Evolutionary conservation across 2,888 invertebrate species (phyloP).

Genomic region (Eurytoma californica): DNA sequence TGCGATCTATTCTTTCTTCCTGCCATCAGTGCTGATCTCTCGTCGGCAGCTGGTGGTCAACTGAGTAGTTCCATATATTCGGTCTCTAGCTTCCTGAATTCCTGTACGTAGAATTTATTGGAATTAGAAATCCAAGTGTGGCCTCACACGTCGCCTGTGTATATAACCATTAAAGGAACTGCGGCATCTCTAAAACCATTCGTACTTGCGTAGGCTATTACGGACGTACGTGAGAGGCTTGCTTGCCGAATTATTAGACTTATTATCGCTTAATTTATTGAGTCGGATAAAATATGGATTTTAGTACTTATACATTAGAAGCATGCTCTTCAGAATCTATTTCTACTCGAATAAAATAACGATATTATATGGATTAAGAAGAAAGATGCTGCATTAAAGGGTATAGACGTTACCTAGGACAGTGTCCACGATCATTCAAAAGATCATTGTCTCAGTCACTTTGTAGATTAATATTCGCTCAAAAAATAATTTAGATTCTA

Average conservation of each 20-base stretch:
- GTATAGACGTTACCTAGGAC: too few species aligned
- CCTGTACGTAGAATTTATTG: constrained; percentile 67
- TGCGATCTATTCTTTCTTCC: neutral
- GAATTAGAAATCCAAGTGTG: constrained; percentile 69
- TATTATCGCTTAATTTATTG: constrained; percentile 62
- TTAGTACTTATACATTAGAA: constrained; percentile 18
- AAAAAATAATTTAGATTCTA: too few species aligned
- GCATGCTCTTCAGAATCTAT: too few species aligned
- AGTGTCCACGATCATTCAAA: too few species aligned
- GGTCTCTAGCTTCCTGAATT: neutral
- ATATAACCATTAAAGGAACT: constrained; percentile 69
- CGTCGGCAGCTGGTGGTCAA: too few species aligned
- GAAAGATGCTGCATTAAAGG: too few species aligned
- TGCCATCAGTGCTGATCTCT: too few species aligned
- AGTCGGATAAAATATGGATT: constrained; percentile 38
- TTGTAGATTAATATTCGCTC: too few species aligned
- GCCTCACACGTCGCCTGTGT: constrained; percentile 61
- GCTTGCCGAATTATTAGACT: constrained; percentile 66
- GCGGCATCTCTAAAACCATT: constrained; percentile 63
- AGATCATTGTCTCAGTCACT: too few species aligned
- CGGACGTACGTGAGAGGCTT: constrained; percentile 69
- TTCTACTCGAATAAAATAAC: too few species aligned
- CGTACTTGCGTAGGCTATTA: constrained; percentile 66
- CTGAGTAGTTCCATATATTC: too few species aligned
- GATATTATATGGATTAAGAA: too few species aligned